Base-by-base conservation (phyloP, 2,113 vertebrate genomes). In the Silurus asotus region DNA sequence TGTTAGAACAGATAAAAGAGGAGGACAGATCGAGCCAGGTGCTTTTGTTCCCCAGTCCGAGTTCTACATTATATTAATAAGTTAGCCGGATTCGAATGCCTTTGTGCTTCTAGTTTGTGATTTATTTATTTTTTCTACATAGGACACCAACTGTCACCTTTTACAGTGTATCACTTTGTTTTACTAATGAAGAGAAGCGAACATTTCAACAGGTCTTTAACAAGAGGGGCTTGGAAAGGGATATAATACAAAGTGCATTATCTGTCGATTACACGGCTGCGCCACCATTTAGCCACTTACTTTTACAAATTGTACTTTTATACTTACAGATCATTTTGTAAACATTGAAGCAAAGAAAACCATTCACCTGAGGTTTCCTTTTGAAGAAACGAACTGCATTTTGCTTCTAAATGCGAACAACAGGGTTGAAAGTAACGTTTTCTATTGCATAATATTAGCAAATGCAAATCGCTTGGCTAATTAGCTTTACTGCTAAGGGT, bases 11-110 rank as follows among this genome's bases (percentile, higher is more conserved):
- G 82, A 88, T 85, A 83, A 84, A 81, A 74, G 72, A 49, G 91
- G 88, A 90, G 91, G 88, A 89, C 10, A 89, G 90, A 92, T 77
- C 85, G 91, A 90, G 89, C 88, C 91, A 89, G 89, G 87, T 90
- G 90, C 88, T 88, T 91, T 93, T 93, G 91, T 90, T 93, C 77
- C 55, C 28, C 1, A 37, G 65, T 23, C 87, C 0, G 81, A 88
- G 61, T 89, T 90, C 89, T 88, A 94, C 93, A 94, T 95, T 94
- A 95, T 88, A 92, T 90, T 94, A 93, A 94, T 93, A 90, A 93
- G 93, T 93, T 94, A 92, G 91, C 88, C 72, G 80, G 79, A 28
- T 83, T 75, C 87, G 86, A 89, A 92, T 88, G 91, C 89, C 92
- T 93, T 91, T 92, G 92, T 89, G 86, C 70, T 83, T 92, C 86